phyloP scores from a whole-genome alignment of 2,797 vertebrate genomes.

The Acanthopagrus latus region DNA sequence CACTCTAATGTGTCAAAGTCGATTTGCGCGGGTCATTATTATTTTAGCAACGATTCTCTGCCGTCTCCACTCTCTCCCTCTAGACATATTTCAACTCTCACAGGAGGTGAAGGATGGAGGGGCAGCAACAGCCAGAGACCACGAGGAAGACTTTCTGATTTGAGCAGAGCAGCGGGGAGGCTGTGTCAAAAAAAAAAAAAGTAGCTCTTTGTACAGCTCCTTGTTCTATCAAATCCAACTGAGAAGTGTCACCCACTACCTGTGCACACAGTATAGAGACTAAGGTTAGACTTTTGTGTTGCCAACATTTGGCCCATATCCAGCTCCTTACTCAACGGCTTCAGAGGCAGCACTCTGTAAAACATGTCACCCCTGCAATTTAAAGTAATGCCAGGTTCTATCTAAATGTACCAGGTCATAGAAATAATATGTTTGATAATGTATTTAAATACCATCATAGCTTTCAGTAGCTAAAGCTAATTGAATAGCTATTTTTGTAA shows the following conservation, averaged over 20 bases:
- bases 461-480: neutral
- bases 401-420: neutral
- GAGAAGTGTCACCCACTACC: slow-evolving; percentile 19
- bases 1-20: slow-evolving; percentile 69
- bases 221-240: neutral
- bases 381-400: neutral
- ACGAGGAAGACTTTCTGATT: slow-evolving; percentile 16
- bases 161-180: slow-evolving; percentile 34
- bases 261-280: neutral
- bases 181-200: neutral
- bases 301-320: slow-evolving; percentile 17
- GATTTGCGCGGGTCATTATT: slow-evolving; percentile 77
- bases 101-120: slow-evolving; percentile 31
- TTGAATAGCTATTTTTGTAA: too few relatives aligned
- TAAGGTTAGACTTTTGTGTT: slow-evolving; percentile 4
- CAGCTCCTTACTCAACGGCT: slow-evolving; percentile 50
- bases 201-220: neutral
- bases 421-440: neutral
- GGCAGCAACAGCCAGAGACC: slow-evolving; percentile 7
- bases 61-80: slow-evolving; percentile 32
- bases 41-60: slow-evolving; percentile 73
- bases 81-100: slow-evolving; percentile 46
- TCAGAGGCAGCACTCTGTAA: slow-evolving; percentile 16
- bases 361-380: neutral
- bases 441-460: neutral